Percentiles rank a stretch among this genome's conserved stretches.
phyloP scores from a whole-genome alignment of 2,888 invertebrate genomes.

The Drosophila monieri region DNA sequence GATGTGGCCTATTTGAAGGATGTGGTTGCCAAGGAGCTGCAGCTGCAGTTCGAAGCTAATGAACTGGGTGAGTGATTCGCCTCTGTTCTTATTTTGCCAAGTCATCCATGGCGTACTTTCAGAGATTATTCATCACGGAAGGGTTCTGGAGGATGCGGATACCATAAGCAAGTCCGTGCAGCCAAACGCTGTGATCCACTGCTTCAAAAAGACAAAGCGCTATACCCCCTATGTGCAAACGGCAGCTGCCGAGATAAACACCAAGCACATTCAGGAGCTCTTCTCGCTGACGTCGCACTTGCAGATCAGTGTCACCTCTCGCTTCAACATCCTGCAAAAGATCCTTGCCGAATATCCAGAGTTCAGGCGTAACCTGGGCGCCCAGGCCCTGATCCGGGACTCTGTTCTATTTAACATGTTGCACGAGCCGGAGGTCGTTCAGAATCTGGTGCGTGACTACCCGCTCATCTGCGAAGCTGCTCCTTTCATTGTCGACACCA shows the following conservation, averaged over 20 bases:
- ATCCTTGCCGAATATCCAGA: slow-evolving; percentile 88
- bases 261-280: slow-evolving; percentile 71
- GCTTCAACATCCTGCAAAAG: slow-evolving; percentile 86
- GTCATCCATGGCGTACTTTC: slow-evolving; percentile 52
- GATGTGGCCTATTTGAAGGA: slow-evolving; percentile 86
- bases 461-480: slow-evolving; percentile 89
- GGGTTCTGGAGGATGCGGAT: slow-evolving; percentile 86
- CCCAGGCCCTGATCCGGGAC: slow-evolving; percentile 89
- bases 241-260: slow-evolving; percentile 59
- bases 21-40: slow-evolving; percentile 84
- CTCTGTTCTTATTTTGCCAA: slow-evolving; percentile 40
- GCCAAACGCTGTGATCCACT: slow-evolving; percentile 86
- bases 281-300: slow-evolving; percentile 82
- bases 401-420: slow-evolving; percentile 88
- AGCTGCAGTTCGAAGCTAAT: slow-evolving; percentile 84
- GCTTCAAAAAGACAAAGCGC: slow-evolving; percentile 83
- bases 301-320: slow-evolving; percentile 84
- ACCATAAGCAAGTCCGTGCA: slow-evolving; percentile 85
- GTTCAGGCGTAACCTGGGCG: slow-evolving; percentile 88
- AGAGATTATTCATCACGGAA: slow-evolving; percentile 89
- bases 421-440: slow-evolving; percentile 87
- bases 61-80: slow-evolving; percentile 84
- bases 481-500: slow-evolving; percentile 82
- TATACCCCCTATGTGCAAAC: slow-evolving; percentile 69
- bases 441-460: slow-evolving; percentile 87